Base-by-base conservation (phyloP, 1,140 invertebrate genomes). In the Drosophila ironensis region DNA sequence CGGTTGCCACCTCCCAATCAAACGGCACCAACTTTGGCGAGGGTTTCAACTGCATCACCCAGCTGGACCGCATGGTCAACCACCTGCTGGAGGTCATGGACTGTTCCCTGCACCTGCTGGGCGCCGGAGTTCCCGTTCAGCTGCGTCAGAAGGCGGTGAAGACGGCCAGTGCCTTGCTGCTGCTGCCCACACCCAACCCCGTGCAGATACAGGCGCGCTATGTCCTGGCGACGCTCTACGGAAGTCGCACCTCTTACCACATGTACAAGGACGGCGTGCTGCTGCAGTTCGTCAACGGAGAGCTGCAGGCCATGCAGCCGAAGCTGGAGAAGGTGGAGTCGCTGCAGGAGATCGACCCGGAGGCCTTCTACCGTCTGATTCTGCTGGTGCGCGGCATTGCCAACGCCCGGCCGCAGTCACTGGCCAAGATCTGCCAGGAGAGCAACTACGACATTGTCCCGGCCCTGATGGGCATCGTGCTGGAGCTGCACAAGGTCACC, bases 221-320 rank as follows among this genome's bases (percentile, higher is more conserved):
- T 19, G 91, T 98, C 47, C 90, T 99, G 54, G 93, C 96, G 2
- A 94, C 96, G 0, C 90, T 99, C 4, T 95, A 97, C 78, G 90
- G 91, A 6, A 94, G 93, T 8, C 93, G 93, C 24, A 89, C 92
- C 19, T 87, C 92, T 0, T 98, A 98, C 90, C 96, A 98, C 88
- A 93, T 93, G 67, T 97, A 97, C 84, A 98, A 97, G 93, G 96
- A 97, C 90, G 94, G 97, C 84, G 95, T 96, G 0, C 91, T 98
- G 2, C 88, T 98, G 6, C 92, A 92, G 35, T 95, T 96, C 77
- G 95, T 97, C 3, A 92, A 95, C 66, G 91, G 93, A 17, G 94
- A 94, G 38, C 93, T 97, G 81, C 92, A 93, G 40, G 48, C 51
- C 16, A 77, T 81, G 48, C 61, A 84, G 78, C 17, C 68, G 4